Evolutionary conservation across 64 coral and sea anemone species (phyloP).

Genomic region (Hydrozoanthus tunicans): DNA sequence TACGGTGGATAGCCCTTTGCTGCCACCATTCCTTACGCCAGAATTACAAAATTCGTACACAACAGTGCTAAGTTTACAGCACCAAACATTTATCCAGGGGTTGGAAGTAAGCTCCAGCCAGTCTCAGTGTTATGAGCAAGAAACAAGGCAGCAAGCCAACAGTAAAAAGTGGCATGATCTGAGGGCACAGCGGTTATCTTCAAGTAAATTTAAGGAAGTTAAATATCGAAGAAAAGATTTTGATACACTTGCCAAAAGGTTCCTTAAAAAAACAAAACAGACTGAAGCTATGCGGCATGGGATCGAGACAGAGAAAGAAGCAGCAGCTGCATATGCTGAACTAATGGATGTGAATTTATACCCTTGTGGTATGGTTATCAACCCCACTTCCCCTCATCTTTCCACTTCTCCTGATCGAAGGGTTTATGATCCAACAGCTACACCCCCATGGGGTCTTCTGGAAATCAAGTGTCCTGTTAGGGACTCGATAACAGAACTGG

Average conservation of each 20-base stretch:
- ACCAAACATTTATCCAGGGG: constrained; percentile 8
- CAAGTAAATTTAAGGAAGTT: constrained; percentile 65
- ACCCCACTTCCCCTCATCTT: constrained; percentile 37
- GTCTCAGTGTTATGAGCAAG: constrained; percentile 18
- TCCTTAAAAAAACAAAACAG: constrained; percentile 66
- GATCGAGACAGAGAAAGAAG: constrained; percentile 47
- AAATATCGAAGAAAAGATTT: constrained; percentile 42
- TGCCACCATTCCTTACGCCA: not conserved
- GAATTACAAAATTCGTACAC: not conserved
- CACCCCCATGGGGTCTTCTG: constrained; percentile 21
- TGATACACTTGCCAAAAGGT: constrained; percentile 24
- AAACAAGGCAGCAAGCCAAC: constrained; percentile 45
- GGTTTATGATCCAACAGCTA: constrained; percentile 33
- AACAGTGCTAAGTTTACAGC: not conserved
- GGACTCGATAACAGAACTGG: constrained; percentile 59
- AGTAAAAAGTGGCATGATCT: constrained; percentile 20
- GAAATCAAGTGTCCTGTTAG: constrained; percentile 54
- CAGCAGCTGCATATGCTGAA: constrained; percentile 32
- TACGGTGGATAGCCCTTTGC: not conserved
- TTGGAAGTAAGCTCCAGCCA: not conserved
- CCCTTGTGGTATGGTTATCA: constrained; percentile 42
- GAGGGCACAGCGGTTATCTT: constrained; percentile 11
- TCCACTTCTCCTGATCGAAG: constrained; percentile 42
- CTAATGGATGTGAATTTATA: constrained; percentile 36
- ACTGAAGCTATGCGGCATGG: constrained; percentile 51